These are phyloP conservation scores for Ammodytes marinus DNA, from an alignment of 2,113 vertebrate species.

Conservation along the genomic window DNA sequence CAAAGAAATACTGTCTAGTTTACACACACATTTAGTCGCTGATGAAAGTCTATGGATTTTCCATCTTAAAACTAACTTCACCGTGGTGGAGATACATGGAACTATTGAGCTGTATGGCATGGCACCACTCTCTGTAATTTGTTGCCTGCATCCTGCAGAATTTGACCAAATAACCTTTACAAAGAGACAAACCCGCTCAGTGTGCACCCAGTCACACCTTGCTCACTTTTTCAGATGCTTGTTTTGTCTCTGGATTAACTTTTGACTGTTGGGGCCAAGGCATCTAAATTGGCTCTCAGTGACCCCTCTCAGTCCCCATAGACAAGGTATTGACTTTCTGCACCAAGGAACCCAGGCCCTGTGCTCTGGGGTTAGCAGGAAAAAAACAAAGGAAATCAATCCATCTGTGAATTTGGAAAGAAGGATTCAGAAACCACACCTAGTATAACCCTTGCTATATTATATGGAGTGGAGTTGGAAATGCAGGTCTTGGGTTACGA, in stretches of 20 bases:
- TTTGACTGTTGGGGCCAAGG: constrained; percentile 43
- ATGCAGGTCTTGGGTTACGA: not conserved
- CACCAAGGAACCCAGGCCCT: constrained; percentile 34
- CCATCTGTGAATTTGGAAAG: constrained; percentile 29
- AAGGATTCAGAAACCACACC: constrained; percentile 27
- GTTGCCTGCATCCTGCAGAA: constrained; percentile 4
- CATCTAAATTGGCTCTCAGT: constrained; percentile 67
- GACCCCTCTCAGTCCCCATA: constrained; percentile 58
- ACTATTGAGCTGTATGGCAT: too few relatives aligned
- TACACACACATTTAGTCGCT: too few relatives aligned
- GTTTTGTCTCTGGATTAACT: constrained; percentile 69
- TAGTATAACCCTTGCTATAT: constrained; percentile 46
- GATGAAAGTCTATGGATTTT: too few relatives aligned
- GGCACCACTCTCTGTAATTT: too few relatives aligned
- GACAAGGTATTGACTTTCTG: constrained; percentile 63
- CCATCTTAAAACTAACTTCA: too few relatives aligned
- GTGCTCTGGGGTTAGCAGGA: constrained; percentile 16
- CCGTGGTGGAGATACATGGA: not conserved
- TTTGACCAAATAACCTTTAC: constrained; percentile 42
- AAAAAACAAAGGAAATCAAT: constrained; percentile 54
- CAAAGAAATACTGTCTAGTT: too few relatives aligned
- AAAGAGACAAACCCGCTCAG: constrained; percentile 29
- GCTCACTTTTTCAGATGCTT: constrained; percentile 43
- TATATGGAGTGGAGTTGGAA: constrained; percentile 25
- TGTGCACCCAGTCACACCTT: constrained; percentile 54